Evolutionary conservation across 2,113 vertebrate species (phyloP), one percentile per base, ranked within the genome.

Genomic region (Tautogolabrus adspersus): DNA sequence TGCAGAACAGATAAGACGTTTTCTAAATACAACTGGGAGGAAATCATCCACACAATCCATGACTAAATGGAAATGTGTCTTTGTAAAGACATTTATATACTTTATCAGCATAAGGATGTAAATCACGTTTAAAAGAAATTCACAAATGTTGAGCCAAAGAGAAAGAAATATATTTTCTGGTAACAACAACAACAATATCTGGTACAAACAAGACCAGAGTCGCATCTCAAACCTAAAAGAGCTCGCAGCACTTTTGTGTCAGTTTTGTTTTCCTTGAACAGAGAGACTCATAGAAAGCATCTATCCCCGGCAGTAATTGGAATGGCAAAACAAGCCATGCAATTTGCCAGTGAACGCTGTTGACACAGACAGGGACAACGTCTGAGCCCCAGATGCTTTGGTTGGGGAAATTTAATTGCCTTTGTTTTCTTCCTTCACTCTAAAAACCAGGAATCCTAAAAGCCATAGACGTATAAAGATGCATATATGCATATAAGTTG

Each of bases 281-380:
- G 37, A 81, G 66, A 74, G 42, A 49, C 47, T 52, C 34, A 83
- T 22, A 68, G 58, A 57, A 73, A 70, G 55, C 30, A 30, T 58
- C 58, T n/a, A 22, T 65, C 40, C 34, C 49, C 8, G 7, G 70
- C 75, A 71, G 77, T 87, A 89, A 88, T 81, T 82, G 75, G 61
- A 81, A 78, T 82, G 47, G 68, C 66, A 84, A 89, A 88, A 71
- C 26, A 72, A 76, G 68, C 78, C 82, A 82, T 69, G 68, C 59
- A 83, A 69, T 88, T 83, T 79, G 58, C 57, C 66, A 62, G 19
- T 64, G 67, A 90, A 79, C 68, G 60, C 64, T 66, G 38, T 52
- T 49, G 55, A 83, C 74, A 77, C 34, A 61, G 66, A 75, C 64
- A 66, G 59, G 52, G 62, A 47, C 8, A 19, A 66, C 68, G 55